Evolutionary conservation across 2,888 invertebrate species (phyloP).

Genomic region (Steromphala cineraria): DNA sequence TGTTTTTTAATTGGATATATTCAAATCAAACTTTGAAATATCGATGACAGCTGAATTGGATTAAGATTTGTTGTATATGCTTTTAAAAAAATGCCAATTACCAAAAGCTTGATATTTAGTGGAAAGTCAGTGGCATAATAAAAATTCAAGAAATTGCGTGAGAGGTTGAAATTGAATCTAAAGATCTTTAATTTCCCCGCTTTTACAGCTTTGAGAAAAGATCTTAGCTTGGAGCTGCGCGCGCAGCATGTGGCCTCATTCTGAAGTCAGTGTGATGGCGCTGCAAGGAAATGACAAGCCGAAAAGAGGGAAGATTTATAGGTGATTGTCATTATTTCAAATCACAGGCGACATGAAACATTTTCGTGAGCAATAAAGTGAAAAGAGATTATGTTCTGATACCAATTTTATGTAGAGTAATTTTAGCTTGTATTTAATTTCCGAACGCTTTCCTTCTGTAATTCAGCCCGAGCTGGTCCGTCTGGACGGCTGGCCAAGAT

Average conservation of each 20-base stretch:
- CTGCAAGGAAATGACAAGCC: not conserved
- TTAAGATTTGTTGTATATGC: not conserved
- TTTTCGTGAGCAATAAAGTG: conserved; percentile 25
- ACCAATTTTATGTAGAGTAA: conserved; percentile 35
- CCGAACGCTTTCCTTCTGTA: conserved; percentile 30
- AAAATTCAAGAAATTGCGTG: not conserved
- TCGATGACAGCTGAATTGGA: no score
- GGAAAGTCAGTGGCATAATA: not conserved
- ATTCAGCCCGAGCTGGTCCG: conserved; percentile 24
- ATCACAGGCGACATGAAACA: conserved; percentile 8
- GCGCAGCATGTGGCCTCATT: not conserved
- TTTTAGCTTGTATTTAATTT: conserved; percentile 35
- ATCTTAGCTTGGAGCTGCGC: conserved; percentile 1
- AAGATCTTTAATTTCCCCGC: conserved; percentile 2
- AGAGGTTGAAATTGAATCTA: not conserved
- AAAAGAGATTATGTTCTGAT: conserved; percentile 32
- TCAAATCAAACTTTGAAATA: no score
- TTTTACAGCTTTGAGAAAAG: not conserved
- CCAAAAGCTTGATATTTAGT: not conserved
- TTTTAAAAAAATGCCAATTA: not conserved
- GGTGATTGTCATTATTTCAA: conserved; percentile 6
- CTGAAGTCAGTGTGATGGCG: not conserved
- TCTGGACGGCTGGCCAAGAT: not conserved
- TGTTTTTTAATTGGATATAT: no score
- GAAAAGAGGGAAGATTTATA: not conserved